A percentile compares a stretch with the other conserved stretches of the same genome.
Evolutionary conservation across 2,888 invertebrate species (phyloP).

Genomic region (Cremastinae sp.): DNA sequence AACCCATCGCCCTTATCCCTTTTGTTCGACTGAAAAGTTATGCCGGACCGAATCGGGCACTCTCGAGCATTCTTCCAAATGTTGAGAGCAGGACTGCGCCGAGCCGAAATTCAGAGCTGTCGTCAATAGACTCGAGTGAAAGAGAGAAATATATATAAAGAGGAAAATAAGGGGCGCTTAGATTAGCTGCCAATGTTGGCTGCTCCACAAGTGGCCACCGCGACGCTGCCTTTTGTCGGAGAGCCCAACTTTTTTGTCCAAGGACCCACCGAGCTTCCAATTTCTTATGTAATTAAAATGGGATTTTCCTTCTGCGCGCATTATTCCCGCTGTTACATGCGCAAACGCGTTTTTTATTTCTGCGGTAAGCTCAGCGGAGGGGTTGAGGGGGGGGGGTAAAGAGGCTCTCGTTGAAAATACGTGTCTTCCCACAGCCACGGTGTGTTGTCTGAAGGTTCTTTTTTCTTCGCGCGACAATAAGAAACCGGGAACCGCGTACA

Average conservation of each 20-base stretch:
- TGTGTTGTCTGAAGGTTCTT: constrained; percentile 6
- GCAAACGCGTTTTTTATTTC: constrained; percentile 12
- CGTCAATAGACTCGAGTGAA: background rate
- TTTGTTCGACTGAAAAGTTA: too few species aligned
- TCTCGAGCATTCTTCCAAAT: background rate
- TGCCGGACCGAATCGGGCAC: background rate
- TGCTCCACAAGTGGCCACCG: background rate
- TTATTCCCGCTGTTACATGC: constrained; percentile 1
- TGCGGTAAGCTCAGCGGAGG: constrained; percentile 16
- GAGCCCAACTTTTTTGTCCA: background rate
- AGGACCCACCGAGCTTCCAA: constrained; percentile 43
- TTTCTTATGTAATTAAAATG: constrained; percentile 58
- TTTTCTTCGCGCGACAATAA: background rate
- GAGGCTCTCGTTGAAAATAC: background rate
- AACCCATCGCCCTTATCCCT: too few species aligned
- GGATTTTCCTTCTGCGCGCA: constrained; percentile 18
- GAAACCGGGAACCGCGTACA: background rate
- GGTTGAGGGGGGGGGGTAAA: constrained; percentile 2
- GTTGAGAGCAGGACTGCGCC: background rate
- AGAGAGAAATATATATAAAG: background rate
- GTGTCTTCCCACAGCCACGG: background rate
- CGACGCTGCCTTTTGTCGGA: constrained; percentile 3
- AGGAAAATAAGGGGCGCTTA: background rate
- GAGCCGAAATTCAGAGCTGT: background rate
- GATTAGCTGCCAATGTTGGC: background rate